Percentiles rank a stretch among this genome's conserved stretches.
These are phyloP conservation scores for Ciconia maguari DNA, from an alignment of 2,113 vertebrate species.

Conservation along the genomic window DNA sequence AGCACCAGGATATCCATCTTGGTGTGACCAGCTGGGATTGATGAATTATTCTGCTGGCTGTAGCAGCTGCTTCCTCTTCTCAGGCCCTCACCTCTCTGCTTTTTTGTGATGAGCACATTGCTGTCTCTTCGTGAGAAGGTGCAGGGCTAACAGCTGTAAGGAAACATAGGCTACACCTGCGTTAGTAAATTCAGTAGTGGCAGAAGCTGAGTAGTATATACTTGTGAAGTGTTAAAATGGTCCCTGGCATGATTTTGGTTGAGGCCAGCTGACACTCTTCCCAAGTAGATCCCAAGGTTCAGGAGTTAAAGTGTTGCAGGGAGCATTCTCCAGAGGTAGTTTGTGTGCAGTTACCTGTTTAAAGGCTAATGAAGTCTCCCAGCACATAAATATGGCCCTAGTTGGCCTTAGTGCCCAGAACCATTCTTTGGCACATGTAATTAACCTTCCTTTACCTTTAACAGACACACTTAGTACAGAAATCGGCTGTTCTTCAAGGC, in stretches of 20 bases:
- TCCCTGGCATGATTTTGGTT: neutral
- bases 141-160: neutral
- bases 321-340: neutral
- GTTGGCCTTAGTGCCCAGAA: neutral
- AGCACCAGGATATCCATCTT: neutral
- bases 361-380: neutral
- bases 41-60: neutral
- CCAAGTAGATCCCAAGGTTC: neutral
- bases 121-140: neutral
- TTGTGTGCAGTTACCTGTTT: neutral
- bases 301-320: neutral
- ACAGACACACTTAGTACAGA: neutral
- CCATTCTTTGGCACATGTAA: neutral
- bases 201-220: neutral
- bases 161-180: neutral
- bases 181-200: neutral
- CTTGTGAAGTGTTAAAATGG: neutral
- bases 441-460: neutral
- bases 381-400: neutral
- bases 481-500: neutral
- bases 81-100: neutral
- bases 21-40: neutral
- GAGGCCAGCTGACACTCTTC: neutral
- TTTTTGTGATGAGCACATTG: neutral
- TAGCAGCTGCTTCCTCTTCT: neutral